Evolutionary conservation across 1,140 invertebrate species (phyloP).

Genomic region (Temnothorax longispinosus): DNA sequence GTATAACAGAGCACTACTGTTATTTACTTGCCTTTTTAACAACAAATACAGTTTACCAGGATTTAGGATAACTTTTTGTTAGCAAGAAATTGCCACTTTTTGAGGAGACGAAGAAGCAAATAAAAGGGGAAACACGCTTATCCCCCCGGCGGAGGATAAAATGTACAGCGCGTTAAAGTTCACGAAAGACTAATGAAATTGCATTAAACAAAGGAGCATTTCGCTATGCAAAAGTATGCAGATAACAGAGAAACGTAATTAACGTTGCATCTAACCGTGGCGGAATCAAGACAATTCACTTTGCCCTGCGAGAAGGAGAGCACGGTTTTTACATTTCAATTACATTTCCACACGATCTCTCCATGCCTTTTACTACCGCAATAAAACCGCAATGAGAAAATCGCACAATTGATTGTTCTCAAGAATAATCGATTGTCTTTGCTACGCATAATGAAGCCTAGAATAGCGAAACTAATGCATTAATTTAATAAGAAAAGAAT

Average conservation of each 20-base stretch:
- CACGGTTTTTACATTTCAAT: slow-evolving; percentile 59
- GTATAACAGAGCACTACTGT: not conserved
- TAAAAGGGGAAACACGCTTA: slow-evolving; percentile 38
- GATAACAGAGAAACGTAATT: slow-evolving; percentile 61
- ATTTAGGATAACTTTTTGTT: slow-evolving; percentile 14
- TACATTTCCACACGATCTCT: slow-evolving; percentile 47
- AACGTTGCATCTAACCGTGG: slow-evolving; percentile 56
- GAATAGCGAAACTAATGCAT: slow-evolving; percentile 16
- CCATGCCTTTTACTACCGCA: not conserved
- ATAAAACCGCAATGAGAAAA: slow-evolving; percentile 36
- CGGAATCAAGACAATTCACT: slow-evolving; percentile 53
- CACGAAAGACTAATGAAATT: slow-evolving; percentile 62
- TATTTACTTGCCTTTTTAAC: not conserved
- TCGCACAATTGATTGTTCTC: slow-evolving; percentile 33
- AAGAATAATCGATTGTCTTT: slow-evolving; percentile 35
- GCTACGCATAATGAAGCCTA: not conserved
- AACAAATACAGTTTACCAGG: not conserved
- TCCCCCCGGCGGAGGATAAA: slow-evolving; percentile 18
- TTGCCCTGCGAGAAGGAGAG: slow-evolving; percentile 22
- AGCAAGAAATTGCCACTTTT: not conserved
- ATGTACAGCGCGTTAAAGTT: slow-evolving; percentile 43
- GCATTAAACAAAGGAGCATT: slow-evolving; percentile 50
- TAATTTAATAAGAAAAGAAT: slow-evolving; percentile 12
- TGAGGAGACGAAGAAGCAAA: slow-evolving; percentile 15
- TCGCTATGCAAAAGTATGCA: slow-evolving; percentile 59